phyloP scores from a whole-genome alignment of 2,113 vertebrate genomes.

The Heteronetta atricapilla region DNA sequence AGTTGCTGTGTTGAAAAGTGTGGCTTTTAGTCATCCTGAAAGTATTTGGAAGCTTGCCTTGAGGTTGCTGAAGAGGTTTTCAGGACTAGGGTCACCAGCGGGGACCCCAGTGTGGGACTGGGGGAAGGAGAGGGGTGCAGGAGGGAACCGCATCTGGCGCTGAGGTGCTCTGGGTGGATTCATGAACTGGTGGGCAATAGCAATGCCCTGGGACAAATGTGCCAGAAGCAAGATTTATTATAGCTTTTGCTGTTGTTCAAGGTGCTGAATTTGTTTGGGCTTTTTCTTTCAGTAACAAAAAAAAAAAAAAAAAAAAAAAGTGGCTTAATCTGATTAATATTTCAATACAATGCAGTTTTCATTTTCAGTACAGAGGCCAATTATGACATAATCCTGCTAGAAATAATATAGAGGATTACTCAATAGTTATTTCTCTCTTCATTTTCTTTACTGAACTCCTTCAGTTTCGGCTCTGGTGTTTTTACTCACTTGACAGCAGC shows the following conservation, averaged over 20 bases:
- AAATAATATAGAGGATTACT: background rate
- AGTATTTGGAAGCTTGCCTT: conserved; percentile 32
- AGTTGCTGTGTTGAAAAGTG: background rate
- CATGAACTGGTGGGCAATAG: background rate
- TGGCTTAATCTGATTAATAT: background rate
- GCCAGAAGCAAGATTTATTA: background rate
- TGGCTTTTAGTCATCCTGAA: conserved; percentile 34
- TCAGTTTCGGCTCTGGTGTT: background rate
- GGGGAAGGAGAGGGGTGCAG: no score
- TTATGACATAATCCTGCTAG: background rate
- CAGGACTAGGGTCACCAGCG: background rate
- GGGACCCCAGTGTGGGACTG: accelerated
- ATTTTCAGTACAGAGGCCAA: background rate
- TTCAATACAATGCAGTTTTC: background rate
- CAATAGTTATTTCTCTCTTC: background rate
- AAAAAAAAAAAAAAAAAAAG: background rate
- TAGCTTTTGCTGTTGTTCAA: background rate
- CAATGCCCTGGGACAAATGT: background rate
- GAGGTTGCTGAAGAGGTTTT: background rate
- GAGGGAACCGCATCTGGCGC: background rate
- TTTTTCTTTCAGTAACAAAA: background rate
- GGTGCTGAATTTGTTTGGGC: background rate
- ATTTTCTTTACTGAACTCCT: background rate
- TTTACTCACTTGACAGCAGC: conserved; percentile 10
- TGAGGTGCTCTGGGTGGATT: background rate